These are phyloP conservation scores for Drosophila prolongata DNA, from an alignment of 2,888 invertebrate species.

Conservation along the genomic window DNA sequence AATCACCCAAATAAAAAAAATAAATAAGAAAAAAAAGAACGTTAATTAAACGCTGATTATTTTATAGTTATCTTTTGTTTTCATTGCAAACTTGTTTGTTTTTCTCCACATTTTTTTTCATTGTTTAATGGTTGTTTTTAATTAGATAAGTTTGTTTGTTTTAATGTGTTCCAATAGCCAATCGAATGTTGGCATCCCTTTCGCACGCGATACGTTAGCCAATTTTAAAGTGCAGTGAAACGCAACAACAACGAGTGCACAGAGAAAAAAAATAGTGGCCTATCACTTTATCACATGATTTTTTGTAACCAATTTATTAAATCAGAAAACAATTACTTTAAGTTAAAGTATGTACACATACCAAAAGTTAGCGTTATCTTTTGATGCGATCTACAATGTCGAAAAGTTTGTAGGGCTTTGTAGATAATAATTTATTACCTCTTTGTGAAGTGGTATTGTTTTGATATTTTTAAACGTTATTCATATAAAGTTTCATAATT, in stretches of 20 bases:
- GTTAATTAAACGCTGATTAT: constrained; percentile 40
- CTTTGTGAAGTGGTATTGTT: too few species aligned
- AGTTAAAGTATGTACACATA: too few species aligned
- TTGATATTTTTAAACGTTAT: too few species aligned
- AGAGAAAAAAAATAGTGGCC: constrained; percentile 8
- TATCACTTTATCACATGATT: not conserved
- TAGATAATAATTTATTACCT: too few species aligned
- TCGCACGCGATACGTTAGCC: constrained; percentile 32
- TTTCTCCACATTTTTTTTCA: constrained; percentile 8
- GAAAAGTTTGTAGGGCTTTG: too few species aligned
- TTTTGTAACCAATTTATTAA: not conserved
- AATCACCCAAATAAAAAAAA: constrained; percentile 10
- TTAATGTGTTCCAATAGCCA: not conserved
- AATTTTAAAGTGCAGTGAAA: constrained; percentile 30
- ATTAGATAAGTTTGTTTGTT: constrained; percentile 34
- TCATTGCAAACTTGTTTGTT: constrained; percentile 28
- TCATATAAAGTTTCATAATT: too few species aligned
- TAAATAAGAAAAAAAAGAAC: constrained; percentile 10
- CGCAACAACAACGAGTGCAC: constrained; percentile 7
- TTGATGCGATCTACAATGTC: too few species aligned
- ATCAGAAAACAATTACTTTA: too few species aligned
- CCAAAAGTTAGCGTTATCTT: too few species aligned
- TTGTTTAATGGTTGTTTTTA: constrained; percentile 30
- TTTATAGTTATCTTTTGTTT: constrained; percentile 34
- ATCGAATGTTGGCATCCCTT: constrained; percentile 21